These are phyloP conservation scores for Wiebesia pumilae DNA, from an alignment of 1,140 invertebrate species.

Conservation along the genomic window DNA sequence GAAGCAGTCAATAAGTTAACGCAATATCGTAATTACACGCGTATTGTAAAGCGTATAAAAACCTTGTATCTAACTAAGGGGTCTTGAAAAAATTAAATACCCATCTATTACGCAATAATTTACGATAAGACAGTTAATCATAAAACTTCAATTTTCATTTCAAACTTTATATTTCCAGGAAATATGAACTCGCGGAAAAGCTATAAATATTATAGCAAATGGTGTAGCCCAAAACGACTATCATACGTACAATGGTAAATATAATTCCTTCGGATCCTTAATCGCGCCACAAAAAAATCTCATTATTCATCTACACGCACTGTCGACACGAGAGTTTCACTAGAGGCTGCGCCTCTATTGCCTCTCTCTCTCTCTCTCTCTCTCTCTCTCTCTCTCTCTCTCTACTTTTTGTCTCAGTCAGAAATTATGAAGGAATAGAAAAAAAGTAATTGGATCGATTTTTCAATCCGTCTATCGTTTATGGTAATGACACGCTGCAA, in stretches of 20 bases:
- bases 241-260: not conserved
- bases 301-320: conserved; percentile 13
- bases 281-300: not conserved
- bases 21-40: too few relatives aligned
- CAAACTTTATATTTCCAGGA: not conserved
- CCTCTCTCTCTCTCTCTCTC: not conserved
- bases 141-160: too few relatives aligned
- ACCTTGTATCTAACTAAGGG: too few relatives aligned
- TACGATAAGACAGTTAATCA: too few relatives aligned
- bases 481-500: not conserved
- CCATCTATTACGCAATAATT: too few relatives aligned
- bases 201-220: too few relatives aligned
- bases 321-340: not conserved
- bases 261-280: not conserved
- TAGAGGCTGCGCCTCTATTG: not conserved
- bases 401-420: not conserved
- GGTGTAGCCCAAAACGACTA: not conserved
- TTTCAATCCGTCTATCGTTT: not conserved
- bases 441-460: not conserved
- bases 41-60: too few relatives aligned
- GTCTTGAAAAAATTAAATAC: too few relatives aligned
- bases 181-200: conserved; percentile 2
- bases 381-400: not conserved
- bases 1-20: too few relatives aligned
- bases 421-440: not conserved